Conservation (phyloP, 1,140 invertebrate species). For the Oscheius sp. region DNA sequence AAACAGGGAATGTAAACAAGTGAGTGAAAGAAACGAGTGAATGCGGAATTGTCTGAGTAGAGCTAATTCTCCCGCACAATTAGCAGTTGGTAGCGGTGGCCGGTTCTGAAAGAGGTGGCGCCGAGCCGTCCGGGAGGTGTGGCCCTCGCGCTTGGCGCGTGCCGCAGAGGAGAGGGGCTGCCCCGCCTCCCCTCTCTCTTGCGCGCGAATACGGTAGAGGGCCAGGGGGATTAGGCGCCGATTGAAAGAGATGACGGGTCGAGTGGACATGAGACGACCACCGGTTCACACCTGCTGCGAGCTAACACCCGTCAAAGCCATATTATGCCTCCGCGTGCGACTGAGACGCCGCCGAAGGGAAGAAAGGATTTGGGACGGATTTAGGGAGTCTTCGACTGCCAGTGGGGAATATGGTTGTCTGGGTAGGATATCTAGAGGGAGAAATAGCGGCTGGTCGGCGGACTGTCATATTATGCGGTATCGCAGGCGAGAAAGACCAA, state of each 20-base stretch:
- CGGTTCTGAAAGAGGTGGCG: neutral
- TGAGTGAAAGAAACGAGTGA: no score
- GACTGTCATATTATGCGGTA: no score
- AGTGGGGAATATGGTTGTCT: no score
- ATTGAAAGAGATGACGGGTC: constrained; percentile 9
- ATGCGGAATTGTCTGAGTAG: no score
- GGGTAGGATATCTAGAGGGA: no score
- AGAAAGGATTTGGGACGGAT: no score
- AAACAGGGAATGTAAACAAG: no score
- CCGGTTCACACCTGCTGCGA: constrained; percentile 9
- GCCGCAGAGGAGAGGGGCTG: neutral
- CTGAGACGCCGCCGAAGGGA: no score
- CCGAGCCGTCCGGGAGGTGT: neutral
- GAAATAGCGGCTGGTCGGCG: no score
- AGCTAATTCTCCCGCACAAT: neutral
- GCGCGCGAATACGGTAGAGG: constrained; percentile 7
- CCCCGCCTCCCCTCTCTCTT: neutral
- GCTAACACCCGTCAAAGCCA: constrained; percentile 2
- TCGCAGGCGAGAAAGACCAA: no score
- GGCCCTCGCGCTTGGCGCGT: neutral
- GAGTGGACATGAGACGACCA: constrained; percentile 9
- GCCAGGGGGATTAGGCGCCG: constrained; percentile 1
- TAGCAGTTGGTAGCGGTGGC: neutral
- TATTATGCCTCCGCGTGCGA: no score
- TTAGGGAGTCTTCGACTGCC: no score